phyloP scores from a whole-genome alignment of 2,113 vertebrate species.

The Phaethornis superciliosus region DNA sequence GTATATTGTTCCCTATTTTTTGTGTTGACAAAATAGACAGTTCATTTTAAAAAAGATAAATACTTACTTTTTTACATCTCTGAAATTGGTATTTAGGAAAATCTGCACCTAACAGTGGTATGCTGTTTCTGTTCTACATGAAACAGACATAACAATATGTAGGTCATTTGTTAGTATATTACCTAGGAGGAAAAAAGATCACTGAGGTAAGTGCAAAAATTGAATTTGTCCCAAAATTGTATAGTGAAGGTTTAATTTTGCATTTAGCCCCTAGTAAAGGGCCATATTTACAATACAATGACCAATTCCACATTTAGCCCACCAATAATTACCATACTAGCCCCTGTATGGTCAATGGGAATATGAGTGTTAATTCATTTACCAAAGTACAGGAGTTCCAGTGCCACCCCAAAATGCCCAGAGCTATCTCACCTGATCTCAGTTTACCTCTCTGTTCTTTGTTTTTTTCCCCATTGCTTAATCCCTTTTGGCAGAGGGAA shows the following conservation, averaged over 20 bases:
- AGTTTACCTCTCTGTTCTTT: too few species aligned
- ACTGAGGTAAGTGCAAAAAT: neutral
- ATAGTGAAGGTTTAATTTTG: neutral
- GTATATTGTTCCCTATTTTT: neutral
- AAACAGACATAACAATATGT: neutral
- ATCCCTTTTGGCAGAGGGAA: neutral
- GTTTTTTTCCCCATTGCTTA: too few species aligned
- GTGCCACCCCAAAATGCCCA: too few species aligned
- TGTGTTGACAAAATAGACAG: accelerated
- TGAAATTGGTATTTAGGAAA: neutral
- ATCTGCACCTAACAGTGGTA: neutral
- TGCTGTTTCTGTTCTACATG: neutral
- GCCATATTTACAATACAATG: neutral
- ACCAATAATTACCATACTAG: neutral
- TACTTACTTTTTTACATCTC: neutral
- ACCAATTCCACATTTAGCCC: neutral
- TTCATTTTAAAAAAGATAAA: neutral
- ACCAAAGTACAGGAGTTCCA: too few species aligned
- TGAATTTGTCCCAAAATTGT: neutral
- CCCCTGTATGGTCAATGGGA: neutral
- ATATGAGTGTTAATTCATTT: neutral
- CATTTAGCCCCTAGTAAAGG: neutral
- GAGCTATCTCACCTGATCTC: too few species aligned
- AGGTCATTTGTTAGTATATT: neutral
- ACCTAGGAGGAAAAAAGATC: neutral